Percentiles rank a stretch among this genome's conserved stretches.
Conservation (phyloP, 2,888 invertebrate species). For the Notocelia uddmanniana region DNA sequence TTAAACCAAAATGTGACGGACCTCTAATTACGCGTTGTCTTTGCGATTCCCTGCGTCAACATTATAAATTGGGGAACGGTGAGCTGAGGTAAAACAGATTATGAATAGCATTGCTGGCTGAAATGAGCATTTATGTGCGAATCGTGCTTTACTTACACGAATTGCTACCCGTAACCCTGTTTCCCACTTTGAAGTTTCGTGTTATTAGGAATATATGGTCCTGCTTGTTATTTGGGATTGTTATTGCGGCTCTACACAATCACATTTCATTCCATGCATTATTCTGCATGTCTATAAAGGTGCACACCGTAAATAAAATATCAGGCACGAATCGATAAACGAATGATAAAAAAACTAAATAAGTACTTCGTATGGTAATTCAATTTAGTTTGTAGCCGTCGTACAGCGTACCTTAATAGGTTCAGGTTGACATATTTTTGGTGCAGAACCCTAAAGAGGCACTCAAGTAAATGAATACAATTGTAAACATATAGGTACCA, state of each 20-base stretch:
- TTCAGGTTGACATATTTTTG: too few relatives aligned
- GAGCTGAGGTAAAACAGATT: background rate
- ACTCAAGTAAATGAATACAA: too few relatives aligned
- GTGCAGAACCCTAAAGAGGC: too few relatives aligned
- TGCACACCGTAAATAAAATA: background rate
- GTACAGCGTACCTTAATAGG: too few relatives aligned
- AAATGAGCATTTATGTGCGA: conserved; percentile 28
- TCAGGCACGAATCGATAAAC: background rate
- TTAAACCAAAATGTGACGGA: background rate
- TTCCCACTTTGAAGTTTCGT: background rate
- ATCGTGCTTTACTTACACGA: conserved; percentile 14
- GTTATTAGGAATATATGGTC: background rate
- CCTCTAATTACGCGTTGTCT: background rate
- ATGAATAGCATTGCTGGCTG: background rate
- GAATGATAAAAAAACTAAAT: background rate
- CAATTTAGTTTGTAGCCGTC: too few relatives aligned
- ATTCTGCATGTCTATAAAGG: background rate
- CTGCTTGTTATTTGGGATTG: background rate
- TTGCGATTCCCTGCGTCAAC: background rate
- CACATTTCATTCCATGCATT: background rate
- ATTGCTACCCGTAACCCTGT: background rate
- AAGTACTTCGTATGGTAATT: too few relatives aligned
- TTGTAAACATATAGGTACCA: too few relatives aligned
- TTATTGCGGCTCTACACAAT: background rate
- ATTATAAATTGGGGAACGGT: background rate